Conservation (phyloP, 2,797 vertebrate species). For the Poeciliopsis infans region DNA sequence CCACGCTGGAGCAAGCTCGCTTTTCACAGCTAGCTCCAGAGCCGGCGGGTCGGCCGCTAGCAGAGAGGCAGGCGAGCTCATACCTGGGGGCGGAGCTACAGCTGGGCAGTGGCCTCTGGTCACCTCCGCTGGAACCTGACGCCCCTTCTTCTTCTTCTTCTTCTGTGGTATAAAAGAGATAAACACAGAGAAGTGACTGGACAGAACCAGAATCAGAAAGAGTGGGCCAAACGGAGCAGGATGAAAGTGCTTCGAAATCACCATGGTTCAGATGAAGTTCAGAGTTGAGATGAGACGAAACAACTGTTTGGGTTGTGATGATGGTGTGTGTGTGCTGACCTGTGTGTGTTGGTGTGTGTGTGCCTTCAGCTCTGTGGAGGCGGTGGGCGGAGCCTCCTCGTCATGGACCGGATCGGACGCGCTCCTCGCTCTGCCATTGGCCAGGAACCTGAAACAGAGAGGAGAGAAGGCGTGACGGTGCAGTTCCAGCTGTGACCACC, state of each 20-base stretch:
- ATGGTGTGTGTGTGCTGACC: constrained; percentile 29
- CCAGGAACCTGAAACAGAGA: constrained; percentile 57
- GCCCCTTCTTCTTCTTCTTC: constrained; percentile 51
- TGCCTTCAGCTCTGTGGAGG: constrained; percentile 57
- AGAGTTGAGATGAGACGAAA: background rate
- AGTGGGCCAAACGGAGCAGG: background rate
- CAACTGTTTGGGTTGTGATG: background rate
- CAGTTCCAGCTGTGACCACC: background rate
- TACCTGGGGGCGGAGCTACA: constrained; percentile 42
- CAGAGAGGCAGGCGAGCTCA: background rate
- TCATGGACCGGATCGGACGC: constrained; percentile 61
- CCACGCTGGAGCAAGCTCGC: too few species aligned
- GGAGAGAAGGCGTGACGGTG: background rate
- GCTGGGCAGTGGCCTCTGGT: constrained; percentile 52
- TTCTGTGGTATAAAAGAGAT: constrained; percentile 50
- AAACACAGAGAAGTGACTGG: background rate
- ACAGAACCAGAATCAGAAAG: background rate
- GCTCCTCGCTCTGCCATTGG: constrained; percentile 67
- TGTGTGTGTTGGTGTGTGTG: constrained; percentile 48
- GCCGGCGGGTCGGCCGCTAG: too few species aligned
- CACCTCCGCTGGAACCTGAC: constrained; percentile 75
- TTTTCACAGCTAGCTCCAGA: too few species aligned
- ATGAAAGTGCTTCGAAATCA: background rate
- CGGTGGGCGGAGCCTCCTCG: constrained; percentile 60
- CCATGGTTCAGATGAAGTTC: background rate